A percentile compares a stretch with the other conserved stretches of the same genome.
Conservation (phyloP, 2,888 invertebrate genomes). For the Acanthoscelides obtectus region DNA sequence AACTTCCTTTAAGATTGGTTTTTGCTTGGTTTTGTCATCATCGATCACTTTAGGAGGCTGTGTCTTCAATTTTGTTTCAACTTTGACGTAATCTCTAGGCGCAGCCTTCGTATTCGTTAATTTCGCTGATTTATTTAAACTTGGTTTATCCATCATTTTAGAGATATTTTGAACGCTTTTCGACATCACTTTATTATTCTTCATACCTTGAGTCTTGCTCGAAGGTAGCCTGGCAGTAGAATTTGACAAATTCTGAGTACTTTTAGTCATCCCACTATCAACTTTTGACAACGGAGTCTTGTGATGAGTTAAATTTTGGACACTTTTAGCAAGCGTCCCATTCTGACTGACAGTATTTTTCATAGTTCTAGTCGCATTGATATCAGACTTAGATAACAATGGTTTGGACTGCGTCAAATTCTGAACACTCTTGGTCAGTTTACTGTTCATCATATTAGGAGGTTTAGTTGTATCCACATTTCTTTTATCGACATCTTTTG, state of each 20-base stretch:
- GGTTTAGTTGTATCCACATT: not conserved
- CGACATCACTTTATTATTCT: constrained; percentile 10
- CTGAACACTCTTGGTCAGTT: constrained; percentile 22
- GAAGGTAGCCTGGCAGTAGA: not conserved
- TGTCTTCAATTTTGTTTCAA: not conserved
- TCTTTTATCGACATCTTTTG: not conserved
- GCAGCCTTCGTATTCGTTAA: not conserved
- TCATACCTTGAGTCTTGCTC: not conserved
- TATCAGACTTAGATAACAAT: constrained; percentile 15
- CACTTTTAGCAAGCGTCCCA: constrained; percentile 14
- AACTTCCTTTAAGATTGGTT: not conserved
- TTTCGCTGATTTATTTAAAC: not conserved
- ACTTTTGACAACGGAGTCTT: constrained; percentile 16
- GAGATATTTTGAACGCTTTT: constrained; percentile 17
- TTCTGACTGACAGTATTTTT: too few relatives aligned
- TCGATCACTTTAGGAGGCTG: not conserved
- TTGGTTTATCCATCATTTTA: not conserved
- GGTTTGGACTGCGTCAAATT: constrained; percentile 22
- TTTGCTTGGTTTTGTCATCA: not conserved
- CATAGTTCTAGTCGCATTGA: too few relatives aligned
- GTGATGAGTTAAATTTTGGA: constrained; percentile 14
- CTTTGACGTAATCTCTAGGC: not conserved
- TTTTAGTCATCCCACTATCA: constrained; percentile 13
- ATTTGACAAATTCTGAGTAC: constrained; percentile 9
- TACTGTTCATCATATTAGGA: not conserved